Evolutionary conservation across 2,113 vertebrate genomes (phyloP), one percentile per base, ranked within the genome.

Genomic region (Baryphthengus martii): DNA sequence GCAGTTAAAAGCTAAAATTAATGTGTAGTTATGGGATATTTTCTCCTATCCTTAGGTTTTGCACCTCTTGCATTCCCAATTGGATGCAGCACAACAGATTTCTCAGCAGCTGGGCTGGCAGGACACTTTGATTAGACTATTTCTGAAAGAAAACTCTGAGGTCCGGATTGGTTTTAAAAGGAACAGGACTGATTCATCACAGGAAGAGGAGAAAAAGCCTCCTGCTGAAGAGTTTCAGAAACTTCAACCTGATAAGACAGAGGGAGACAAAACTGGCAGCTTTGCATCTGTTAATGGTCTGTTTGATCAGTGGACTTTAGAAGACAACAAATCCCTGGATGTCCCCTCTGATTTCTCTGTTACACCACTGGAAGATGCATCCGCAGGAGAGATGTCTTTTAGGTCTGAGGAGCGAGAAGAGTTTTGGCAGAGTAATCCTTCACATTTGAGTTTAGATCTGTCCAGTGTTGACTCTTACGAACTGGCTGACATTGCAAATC

Each of bases 91-190:
- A 8, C 89, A 98, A 74, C 99, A 99, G 95, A 98, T 99, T 90
- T 98, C 99, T 37, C 98, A 97, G 91, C 99, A 99, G 97, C 97
- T 98, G 86, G 99, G 99, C 90, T 99, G 99, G 99, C 99, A 99
- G 97, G 99, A 99, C 95, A 99, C 99, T 9, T 98, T 99, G 52
- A 97, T 99, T 91, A 98, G 98, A 11, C 97, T 99, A 0, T 98
- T 99, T 83, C 92, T 99, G 82, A 99, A 99, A 84, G 95, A 97
- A 82, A 98, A 98, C 68, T 97, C 98, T 6, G 97, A 97, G 31
- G 89, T 91, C 40, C 97, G 55, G 14, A 63, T 52, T 55, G 79
- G 29, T 58, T 80, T 93, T 76, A 98, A 93, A 85, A 89, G 94
- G 17, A 97, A 2, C 85, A 97, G 71, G 61, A 13, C 89, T 3